These are phyloP conservation scores for Apogon hyalosoma DNA, from an alignment of 2,797 vertebrate genomes.

Conservation along the genomic window DNA sequence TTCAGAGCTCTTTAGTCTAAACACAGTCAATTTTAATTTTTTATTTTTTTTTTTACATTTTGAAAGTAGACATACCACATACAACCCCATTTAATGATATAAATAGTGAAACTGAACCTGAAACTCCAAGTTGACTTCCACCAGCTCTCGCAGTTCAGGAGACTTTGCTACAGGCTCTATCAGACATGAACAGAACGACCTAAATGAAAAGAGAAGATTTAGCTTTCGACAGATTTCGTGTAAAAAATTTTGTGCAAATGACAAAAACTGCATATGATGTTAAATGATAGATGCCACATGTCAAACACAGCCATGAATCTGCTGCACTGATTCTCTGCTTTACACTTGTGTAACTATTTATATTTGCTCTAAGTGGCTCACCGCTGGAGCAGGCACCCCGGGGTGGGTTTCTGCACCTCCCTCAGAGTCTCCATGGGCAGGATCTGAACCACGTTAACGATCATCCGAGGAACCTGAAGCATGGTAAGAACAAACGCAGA, in stretches of 20 bases:
- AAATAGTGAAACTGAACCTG: constrained; percentile 74
- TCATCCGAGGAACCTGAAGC: constrained; percentile 86
- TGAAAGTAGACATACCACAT: too few relatives aligned
- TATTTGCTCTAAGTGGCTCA: constrained; percentile 36
- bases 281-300: neutral
- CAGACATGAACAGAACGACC: constrained; percentile 86
- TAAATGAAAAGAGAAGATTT: constrained; percentile 35
- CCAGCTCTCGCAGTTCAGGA: constrained; percentile 79
- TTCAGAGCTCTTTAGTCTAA: too few relatives aligned
- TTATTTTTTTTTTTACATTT: too few relatives aligned
- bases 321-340: neutral
- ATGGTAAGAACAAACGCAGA: neutral
- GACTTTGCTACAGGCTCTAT: constrained; percentile 77
- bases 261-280: too few relatives aligned
- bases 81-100: too few relatives aligned
- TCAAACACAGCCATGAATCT: neutral
- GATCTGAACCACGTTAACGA: constrained; percentile 85
- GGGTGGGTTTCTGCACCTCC: constrained; percentile 83
- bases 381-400: constrained; percentile 83
- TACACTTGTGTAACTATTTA: neutral
- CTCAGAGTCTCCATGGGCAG: constrained; percentile 82
- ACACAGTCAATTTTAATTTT: too few relatives aligned
- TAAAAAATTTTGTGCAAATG: too few relatives aligned
- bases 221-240: too few relatives aligned
- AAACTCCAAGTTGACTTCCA: constrained; percentile 83